phyloP scores from a whole-genome alignment of 2,888 invertebrate genomes.

The Tenthredo distinguenda region DNA sequence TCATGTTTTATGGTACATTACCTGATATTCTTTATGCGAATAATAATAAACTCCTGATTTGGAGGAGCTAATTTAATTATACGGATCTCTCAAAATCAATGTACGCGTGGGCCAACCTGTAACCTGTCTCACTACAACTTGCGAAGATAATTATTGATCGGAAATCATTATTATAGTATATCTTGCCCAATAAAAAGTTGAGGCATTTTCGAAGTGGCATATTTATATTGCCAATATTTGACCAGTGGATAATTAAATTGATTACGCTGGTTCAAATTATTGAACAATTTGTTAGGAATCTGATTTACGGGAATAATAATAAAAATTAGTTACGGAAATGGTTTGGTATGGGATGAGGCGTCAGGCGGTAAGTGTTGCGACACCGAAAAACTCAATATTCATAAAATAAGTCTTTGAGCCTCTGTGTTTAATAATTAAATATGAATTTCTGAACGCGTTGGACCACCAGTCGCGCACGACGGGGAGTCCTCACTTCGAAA shows the following conservation, averaged over 20 bases:
- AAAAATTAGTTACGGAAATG: conserved; percentile 6
- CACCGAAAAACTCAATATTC: conserved; percentile 30
- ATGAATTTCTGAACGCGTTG: conserved; percentile 54
- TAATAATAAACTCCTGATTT: not conserved
- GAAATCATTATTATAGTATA: not conserved
- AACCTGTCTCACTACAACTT: not conserved
- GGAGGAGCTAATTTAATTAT: not conserved
- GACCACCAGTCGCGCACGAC: conserved; percentile 52
- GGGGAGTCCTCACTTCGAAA: conserved; percentile 37
- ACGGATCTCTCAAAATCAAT: not conserved
- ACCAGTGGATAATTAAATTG: not conserved
- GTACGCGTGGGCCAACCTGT: not conserved
- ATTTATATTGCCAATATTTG: not conserved
- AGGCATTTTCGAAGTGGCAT: not conserved
- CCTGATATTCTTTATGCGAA: not conserved
- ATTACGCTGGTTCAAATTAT: not conserved
- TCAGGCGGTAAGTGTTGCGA: not conserved
- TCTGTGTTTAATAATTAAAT: conserved; percentile 53
- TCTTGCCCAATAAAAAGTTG: not conserved
- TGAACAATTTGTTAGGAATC: not conserved
- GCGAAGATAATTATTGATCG: not conserved
- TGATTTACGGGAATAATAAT: not conserved
- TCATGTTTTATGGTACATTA: not conserved
- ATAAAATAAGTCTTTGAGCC: conserved; percentile 17
- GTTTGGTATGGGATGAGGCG: not conserved